A percentile compares a stretch with the other conserved stretches of the same genome.
These are phyloP conservation scores for Saccostrea glomerata DNA, from an alignment of 1,140 invertebrate species.

Conservation along the genomic window DNA sequence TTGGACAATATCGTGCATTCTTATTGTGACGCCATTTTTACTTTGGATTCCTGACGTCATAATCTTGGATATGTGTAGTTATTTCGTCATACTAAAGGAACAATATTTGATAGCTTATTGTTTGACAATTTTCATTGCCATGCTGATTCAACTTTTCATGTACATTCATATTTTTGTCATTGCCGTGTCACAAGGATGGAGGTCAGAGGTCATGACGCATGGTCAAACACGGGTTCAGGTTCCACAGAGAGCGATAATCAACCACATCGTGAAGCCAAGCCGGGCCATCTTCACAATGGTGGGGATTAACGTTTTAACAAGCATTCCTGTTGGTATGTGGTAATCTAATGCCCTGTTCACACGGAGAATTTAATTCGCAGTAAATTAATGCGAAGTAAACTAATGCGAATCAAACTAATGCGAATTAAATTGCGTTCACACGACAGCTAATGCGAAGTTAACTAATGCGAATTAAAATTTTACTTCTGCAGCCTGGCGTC, in stretches of 20 bases:
- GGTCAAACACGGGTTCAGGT: background rate
- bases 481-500: no score
- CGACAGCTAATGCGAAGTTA: no score
- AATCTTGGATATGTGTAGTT: background rate
- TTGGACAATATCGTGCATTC: background rate
- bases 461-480: no score
- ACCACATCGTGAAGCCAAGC: background rate
- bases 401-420: no score
- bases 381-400: no score
- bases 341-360: no score
- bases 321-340: background rate
- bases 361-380: no score
- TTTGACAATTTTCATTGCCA: background rate
- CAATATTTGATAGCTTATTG: background rate
- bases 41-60: background rate
- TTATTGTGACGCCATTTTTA: background rate
- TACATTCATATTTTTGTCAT: constrained; percentile 10
- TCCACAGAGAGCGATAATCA: background rate
- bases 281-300: background rate
- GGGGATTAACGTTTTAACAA: background rate
- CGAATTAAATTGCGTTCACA: no score
- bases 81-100: background rate
- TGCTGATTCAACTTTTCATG: constrained; percentile 1
- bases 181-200: background rate
- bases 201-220: background rate